Evolutionary conservation across 2,888 invertebrate species (phyloP).

Genomic region (Dichetophora obliterata): DNA sequence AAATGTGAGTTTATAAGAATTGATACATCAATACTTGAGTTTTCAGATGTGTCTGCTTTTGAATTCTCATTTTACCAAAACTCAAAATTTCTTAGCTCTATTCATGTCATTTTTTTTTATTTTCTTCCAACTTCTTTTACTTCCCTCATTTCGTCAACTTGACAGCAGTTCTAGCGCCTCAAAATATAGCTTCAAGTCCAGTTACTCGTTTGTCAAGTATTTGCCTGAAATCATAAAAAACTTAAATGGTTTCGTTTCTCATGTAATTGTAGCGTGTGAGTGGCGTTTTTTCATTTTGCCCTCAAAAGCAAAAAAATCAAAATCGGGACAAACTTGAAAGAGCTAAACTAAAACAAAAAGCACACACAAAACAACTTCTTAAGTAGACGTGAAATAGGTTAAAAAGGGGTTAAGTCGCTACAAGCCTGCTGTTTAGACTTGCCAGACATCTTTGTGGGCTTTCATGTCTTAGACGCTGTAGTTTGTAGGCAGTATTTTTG

Average conservation of each 20-base stretch:
- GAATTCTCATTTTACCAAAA: no score
- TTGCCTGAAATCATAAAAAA: background rate
- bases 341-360: background rate
- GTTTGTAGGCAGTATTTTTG: no score
- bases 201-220: background rate
- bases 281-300: background rate
- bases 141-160: no score
- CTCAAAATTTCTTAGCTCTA: no score
- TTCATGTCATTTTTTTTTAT: no score
- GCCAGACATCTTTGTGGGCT: background rate
- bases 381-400: background rate
- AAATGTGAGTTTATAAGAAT: no score
- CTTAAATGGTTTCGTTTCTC: background rate
- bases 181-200: background rate
- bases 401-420: conserved; percentile 18
- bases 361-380: background rate
- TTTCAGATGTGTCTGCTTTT: no score
- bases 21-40: no score
- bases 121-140: no score
- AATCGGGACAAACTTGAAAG: background rate
- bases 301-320: background rate
- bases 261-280: background rate
- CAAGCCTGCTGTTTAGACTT: background rate
- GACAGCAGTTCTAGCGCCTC: background rate
- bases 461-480: background rate